phyloP scores from a whole-genome alignment of 2,797 vertebrate genomes.

The Chloroceryle inda region DNA sequence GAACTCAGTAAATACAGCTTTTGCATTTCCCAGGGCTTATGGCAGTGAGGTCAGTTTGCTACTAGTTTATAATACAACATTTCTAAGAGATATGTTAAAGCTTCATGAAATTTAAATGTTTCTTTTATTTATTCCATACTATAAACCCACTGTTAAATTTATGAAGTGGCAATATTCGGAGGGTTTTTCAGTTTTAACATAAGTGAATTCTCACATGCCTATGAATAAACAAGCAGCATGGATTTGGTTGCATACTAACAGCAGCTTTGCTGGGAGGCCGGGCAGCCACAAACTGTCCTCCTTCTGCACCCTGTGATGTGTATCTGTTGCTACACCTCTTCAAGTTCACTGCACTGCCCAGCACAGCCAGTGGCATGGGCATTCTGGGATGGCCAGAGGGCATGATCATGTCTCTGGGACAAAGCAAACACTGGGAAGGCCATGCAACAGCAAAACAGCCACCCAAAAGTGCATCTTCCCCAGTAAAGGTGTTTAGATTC shows the following conservation, averaged over 20 bases:
- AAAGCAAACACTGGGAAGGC: neutral
- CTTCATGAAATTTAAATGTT: constrained; percentile 19
- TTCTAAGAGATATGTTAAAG: constrained; percentile 35
- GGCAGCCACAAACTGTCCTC: neutral
- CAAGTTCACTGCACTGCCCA: neutral
- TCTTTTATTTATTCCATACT: neutral
- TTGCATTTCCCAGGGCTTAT: neutral
- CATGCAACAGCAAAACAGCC: neutral
- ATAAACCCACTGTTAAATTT: neutral
- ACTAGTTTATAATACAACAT: constrained; percentile 27
- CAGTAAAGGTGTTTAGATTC: neutral
- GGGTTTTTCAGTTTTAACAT: neutral
- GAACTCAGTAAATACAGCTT: neutral
- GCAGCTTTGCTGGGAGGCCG: neutral
- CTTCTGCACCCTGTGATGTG: rapidly evolving
- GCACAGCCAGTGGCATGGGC: neutral
- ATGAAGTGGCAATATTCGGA: neutral
- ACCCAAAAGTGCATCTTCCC: neutral
- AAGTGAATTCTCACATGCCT: neutral
- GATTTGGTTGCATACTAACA: neutral
- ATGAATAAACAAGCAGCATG: neutral
- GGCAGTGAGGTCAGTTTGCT: constrained; percentile 21
- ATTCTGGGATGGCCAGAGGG: neutral
- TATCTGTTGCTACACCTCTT: neutral
- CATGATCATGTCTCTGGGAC: neutral